Evolutionary conservation across 2,113 vertebrate species (phyloP).

Genomic region (Ctenomys sociabilis): DNA sequence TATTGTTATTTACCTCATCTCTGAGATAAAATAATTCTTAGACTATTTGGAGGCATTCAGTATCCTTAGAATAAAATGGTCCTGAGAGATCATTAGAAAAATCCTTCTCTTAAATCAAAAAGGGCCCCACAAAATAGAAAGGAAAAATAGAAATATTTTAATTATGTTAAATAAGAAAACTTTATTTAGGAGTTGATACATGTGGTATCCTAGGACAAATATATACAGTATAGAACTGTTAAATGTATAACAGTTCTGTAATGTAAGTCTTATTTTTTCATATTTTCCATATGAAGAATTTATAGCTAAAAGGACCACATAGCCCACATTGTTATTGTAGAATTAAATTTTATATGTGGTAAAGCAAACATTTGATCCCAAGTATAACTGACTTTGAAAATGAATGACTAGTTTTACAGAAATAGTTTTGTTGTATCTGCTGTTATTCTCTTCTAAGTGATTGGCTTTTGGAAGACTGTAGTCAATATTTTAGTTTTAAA

Average conservation of each 20-base stretch:
- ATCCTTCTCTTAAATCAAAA: not conserved
- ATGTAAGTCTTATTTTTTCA: not conserved
- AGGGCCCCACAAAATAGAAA: not conserved
- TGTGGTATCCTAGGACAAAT: not conserved
- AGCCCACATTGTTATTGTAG: not conserved
- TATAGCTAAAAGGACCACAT: not conserved
- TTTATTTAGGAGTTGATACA: not conserved
- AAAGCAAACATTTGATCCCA: slow-evolving; percentile 9
- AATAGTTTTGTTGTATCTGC: not conserved
- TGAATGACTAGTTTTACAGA: not conserved
- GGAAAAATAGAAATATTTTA: slow-evolving; percentile 1
- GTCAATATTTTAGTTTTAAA: not conserved
- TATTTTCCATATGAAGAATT: slow-evolving; percentile 28
- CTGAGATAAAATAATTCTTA: not conserved
- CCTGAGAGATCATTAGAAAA: slow-evolving; percentile 5
- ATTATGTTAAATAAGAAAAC: slow-evolving; percentile 19
- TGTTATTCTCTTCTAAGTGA: not conserved
- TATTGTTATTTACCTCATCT: not conserved
- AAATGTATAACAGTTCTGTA: not conserved
- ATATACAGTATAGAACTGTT: not conserved
- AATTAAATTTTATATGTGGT: not conserved
- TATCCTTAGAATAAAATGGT: not conserved
- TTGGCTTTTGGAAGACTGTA: not conserved
- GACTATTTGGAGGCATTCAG: not conserved
- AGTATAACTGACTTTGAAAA: slow-evolving; percentile 45